Conservation (phyloP, 2,113 vertebrate species). For the Carettochelys insculpta region DNA sequence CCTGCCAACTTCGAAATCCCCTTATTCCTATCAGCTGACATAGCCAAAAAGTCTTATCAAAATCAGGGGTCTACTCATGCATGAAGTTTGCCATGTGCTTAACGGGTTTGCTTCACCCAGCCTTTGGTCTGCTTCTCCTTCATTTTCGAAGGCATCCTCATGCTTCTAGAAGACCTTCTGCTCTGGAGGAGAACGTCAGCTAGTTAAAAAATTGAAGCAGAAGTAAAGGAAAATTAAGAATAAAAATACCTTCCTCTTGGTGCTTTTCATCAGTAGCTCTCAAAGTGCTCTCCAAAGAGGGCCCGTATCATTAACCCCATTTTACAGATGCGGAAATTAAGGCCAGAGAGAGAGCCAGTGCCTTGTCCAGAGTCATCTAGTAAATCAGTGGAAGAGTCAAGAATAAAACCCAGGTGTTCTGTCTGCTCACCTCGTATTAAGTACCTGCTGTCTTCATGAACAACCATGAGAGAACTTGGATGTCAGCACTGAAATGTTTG, state of each 20-base stretch:
- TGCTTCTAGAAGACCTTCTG: background rate
- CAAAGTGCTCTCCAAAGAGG: background rate
- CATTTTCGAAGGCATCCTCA: background rate
- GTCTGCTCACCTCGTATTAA: no score
- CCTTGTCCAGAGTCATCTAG: background rate
- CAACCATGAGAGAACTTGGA: background rate
- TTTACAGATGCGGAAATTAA: background rate
- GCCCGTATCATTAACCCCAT: background rate
- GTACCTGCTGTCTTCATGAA: background rate
- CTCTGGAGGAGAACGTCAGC: background rate
- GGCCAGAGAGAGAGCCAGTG: background rate
- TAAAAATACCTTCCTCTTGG: background rate
- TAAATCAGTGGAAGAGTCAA: background rate
- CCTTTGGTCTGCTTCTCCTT: background rate
- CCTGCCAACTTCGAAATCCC: no score
- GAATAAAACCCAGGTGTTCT: background rate
- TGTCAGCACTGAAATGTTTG: background rate
- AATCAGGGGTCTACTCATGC: background rate
- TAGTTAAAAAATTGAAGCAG: background rate
- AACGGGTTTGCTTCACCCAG: background rate
- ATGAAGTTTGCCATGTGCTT: background rate
- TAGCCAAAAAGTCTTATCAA: no score
- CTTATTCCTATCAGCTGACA: no score
- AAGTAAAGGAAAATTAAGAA: background rate
- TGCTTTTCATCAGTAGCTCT: background rate